Conservation (phyloP, 2,113 vertebrate genomes). For the Pluvialis apricaria region DNA sequence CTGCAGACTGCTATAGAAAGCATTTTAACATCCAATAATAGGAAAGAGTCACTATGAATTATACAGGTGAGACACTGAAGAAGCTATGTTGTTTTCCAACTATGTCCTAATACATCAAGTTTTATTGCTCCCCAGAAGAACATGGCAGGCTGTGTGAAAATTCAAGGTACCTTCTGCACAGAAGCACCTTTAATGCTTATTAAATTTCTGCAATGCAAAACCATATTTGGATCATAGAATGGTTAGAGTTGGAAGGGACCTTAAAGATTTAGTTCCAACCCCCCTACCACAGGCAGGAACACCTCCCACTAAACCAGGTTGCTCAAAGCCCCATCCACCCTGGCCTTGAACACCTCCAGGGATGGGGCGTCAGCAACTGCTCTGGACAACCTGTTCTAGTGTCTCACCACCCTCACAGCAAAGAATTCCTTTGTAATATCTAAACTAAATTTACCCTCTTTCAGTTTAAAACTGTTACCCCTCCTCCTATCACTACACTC, state of each 20-base stretch:
- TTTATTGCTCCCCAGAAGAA: not conserved
- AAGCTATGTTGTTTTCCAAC: not conserved
- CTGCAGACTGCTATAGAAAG: not conserved
- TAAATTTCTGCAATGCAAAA: not conserved
- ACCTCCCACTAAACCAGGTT: not conserved
- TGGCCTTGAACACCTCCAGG: not conserved
- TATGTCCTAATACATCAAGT: not conserved
- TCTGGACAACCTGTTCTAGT: not conserved
- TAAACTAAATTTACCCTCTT: not conserved
- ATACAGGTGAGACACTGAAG: not conserved
- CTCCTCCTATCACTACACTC: too few species aligned
- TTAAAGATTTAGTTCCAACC: not conserved
- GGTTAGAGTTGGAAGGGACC: not conserved
- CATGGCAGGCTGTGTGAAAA: not conserved
- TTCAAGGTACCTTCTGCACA: not conserved
- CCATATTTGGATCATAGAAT: not conserved
- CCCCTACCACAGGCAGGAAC: not conserved
- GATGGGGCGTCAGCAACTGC: not conserved
- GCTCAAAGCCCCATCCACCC: not conserved
- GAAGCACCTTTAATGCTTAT: not conserved
- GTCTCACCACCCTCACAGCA: not conserved
- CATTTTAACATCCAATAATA: not conserved
- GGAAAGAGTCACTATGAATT: not conserved
- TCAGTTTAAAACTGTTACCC: not conserved
- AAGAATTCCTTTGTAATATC: not conserved